phyloP scores from a whole-genome alignment of 2,797 vertebrate species.

The Anguilla obscura region DNA sequence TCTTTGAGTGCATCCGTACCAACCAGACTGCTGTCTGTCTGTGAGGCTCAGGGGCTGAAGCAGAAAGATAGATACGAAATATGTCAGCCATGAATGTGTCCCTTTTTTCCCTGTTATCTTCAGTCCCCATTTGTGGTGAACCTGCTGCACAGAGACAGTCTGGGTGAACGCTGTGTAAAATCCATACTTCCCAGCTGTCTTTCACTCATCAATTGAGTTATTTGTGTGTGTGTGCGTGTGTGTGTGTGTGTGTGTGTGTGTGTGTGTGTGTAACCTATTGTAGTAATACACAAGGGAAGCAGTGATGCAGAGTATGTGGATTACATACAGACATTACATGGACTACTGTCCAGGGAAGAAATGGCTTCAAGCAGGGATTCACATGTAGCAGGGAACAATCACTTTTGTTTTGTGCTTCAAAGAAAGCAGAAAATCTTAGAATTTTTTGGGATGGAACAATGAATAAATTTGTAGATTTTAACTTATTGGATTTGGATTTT shows the following conservation, averaged over 20 bases:
- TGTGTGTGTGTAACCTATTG: background rate
- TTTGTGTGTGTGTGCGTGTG: conserved; percentile 62
- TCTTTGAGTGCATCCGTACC: conserved; percentile 23
- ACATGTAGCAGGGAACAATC: background rate
- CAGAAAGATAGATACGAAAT: conserved; percentile 10
- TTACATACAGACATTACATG: background rate
- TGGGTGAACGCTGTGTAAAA: background rate
- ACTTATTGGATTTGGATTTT: too few relatives aligned
- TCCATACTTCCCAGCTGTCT: conserved; percentile 48
- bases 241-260: too few relatives aligned
- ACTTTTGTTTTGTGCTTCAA: background rate
- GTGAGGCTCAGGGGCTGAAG: conserved; percentile 23
- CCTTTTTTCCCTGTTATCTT: conserved; percentile 5
- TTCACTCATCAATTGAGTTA: conserved; percentile 33
- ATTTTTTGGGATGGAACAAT: background rate
- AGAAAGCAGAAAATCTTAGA: background rate
- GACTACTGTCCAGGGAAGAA: background rate
- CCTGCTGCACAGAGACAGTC: background rate
- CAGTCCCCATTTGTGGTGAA: background rate
- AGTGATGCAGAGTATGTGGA: conserved; percentile 1
- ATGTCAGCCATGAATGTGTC: conserved; percentile 4
- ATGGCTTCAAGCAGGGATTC: background rate
- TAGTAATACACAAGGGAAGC: background rate
- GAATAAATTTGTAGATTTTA: background rate
- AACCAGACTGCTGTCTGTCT: conserved; percentile 13